Percentiles rank a stretch among this genome's conserved stretches.
Conservation (phyloP, 2,888 invertebrate genomes). For the Ischnura elegans region DNA sequence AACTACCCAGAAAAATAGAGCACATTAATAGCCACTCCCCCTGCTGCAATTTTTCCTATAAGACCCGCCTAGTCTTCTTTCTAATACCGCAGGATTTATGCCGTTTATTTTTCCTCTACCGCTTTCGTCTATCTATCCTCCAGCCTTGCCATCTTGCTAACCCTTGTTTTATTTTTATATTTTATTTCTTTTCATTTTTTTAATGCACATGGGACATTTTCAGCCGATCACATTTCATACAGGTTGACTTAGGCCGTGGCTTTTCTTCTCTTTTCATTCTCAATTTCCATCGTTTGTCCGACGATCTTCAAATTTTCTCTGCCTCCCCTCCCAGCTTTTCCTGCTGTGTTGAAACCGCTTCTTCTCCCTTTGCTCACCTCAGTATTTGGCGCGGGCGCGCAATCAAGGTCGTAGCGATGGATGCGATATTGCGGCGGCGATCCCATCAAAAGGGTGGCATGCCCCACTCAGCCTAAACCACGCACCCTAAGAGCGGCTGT, state of each 20-base stretch:
- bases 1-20: neutral
- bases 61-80: neutral
- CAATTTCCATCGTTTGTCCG: neutral
- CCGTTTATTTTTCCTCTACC: neutral
- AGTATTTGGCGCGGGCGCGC: constrained; percentile 3
- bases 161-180: too few species aligned
- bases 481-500: constrained; percentile 19
- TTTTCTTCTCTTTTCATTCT: neutral
- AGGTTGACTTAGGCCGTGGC: too few species aligned
- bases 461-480: constrained; percentile 4
- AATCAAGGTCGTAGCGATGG: constrained; percentile 47
- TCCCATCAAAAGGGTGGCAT: constrained; percentile 42
- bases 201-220: too few species aligned
- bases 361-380: constrained; percentile 40
- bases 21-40: neutral
- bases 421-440: constrained; percentile 53
- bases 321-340: neutral
- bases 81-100: neutral
- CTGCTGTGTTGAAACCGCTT: neutral
- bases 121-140: too few species aligned
- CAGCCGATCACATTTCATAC: too few species aligned
- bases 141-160: too few species aligned
- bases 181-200: too few species aligned
- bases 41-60: neutral
- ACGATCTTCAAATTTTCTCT: neutral